phyloP scores from a whole-genome alignment of 2,797 vertebrate species.

The Crypturellus tataupa region DNA sequence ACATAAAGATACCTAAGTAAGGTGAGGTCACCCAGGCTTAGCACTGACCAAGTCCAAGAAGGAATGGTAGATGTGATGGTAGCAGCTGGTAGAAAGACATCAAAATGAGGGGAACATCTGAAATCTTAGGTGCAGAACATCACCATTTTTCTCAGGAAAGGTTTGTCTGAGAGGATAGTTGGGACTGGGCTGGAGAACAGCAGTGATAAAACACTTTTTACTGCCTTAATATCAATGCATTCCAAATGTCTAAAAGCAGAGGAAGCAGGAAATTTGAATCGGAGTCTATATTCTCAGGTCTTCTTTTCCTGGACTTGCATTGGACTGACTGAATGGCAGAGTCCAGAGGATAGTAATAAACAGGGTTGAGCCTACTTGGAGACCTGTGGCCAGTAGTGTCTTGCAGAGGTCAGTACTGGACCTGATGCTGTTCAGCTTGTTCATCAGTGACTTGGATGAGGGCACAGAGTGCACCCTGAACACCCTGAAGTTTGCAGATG shows the following conservation, averaged over 20 bases:
- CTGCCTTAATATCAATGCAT: not conserved
- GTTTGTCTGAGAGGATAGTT: not conserved
- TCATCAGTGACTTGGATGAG: too few relatives aligned
- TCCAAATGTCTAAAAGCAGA: not conserved
- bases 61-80: not conserved
- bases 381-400: too few relatives aligned
- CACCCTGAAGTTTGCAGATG: too few relatives aligned
- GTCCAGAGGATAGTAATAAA: too few relatives aligned
- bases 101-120: not conserved
- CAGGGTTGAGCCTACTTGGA: too few relatives aligned
- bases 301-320: not conserved
- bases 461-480: too few relatives aligned
- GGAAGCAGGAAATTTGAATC: not conserved
- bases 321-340: too few relatives aligned
- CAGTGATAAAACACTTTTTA: rapidly evolving
- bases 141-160: not conserved
- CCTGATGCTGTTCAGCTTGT: too few relatives aligned
- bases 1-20: not conserved
- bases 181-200: not conserved
- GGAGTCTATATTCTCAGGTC: not conserved
- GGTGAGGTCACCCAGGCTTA: not conserved
- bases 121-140: not conserved
- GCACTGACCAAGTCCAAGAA: not conserved
- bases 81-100: not conserved
- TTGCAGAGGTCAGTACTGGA: too few relatives aligned